A percentile compares a stretch with the other conserved stretches of the same genome.
These are phyloP conservation scores for Gobio gobio DNA, from an alignment of 2,113 vertebrate species.

Conservation along the genomic window DNA sequence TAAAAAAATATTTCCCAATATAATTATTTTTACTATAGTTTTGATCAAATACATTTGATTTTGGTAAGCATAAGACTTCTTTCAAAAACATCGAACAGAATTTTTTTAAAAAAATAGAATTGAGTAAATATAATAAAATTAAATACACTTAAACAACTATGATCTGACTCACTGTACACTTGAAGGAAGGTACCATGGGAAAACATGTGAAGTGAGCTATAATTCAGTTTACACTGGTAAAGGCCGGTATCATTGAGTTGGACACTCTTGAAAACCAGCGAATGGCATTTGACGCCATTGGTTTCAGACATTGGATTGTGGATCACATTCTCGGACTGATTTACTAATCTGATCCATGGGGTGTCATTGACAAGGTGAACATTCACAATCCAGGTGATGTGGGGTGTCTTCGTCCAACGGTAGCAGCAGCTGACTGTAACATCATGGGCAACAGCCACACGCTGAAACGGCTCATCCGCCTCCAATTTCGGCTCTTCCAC, in stretches of 20 bases:
- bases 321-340: fast-evolving
- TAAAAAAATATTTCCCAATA: no score
- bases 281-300: not conserved
- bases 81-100: not conserved
- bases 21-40: no score
- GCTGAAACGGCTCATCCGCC: constrained; percentile 53
- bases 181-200: constrained; percentile 75
- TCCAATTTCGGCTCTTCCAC: not conserved
- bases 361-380: fast-evolving
- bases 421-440: constrained; percentile 68
- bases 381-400: not conserved
- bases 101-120: not conserved
- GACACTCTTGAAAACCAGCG: not conserved
- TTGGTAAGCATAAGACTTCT: no score
- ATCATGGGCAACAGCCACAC: fast-evolving
- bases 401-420: fast-evolving
- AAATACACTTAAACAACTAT: not conserved
- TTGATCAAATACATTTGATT: no score
- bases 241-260: constrained; percentile 58
- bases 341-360: fast-evolving
- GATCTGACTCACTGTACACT: constrained; percentile 71
- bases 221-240: constrained; percentile 63
- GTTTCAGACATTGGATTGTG: fast-evolving
- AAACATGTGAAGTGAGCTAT: fast-evolving
- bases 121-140: not conserved